Conservation (phyloP, 2,113 vertebrate genomes). For the Takifugu flavidus region DNA sequence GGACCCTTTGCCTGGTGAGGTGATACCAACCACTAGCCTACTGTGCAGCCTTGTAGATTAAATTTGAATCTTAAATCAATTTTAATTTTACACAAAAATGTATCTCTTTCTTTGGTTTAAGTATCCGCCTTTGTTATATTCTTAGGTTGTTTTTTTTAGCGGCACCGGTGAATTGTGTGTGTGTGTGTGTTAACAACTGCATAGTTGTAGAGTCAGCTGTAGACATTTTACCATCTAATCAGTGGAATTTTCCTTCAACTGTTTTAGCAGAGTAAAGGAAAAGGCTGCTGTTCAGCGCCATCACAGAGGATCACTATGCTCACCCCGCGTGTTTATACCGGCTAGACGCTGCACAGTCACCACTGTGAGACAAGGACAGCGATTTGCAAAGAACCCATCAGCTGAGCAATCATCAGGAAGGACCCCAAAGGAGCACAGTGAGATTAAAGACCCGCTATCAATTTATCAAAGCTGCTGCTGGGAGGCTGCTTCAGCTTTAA, state of each 20-base stretch:
- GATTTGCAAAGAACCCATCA: slow-evolving; percentile 50
- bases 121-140: no score
- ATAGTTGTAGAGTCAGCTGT: background rate
- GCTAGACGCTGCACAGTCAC: slow-evolving; percentile 18
- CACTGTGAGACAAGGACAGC: slow-evolving; percentile 45
- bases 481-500: slow-evolving; percentile 49
- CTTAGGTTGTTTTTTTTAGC: background rate
- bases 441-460: slow-evolving; percentile 60
- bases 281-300: slow-evolving; percentile 24
- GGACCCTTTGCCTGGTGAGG: no score
- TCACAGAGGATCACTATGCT: slow-evolving; percentile 5
- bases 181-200: background rate
- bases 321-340: slow-evolving; percentile 9
- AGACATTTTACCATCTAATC: slow-evolving; percentile 2
- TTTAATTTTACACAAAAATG: no score
- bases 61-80: no score
- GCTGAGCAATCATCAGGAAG: slow-evolving; percentile 51
- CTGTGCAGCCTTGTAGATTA: no score
- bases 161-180: no score
- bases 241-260: background rate
- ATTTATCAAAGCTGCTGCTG: slow-evolving; percentile 56
- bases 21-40: no score
- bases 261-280: slow-evolving; percentile 13
- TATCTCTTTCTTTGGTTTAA: no score
- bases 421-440: slow-evolving; percentile 36